Evolutionary conservation across 2,797 vertebrate species (phyloP).

Genomic region (Threskiornis aethiopicus): DNA sequence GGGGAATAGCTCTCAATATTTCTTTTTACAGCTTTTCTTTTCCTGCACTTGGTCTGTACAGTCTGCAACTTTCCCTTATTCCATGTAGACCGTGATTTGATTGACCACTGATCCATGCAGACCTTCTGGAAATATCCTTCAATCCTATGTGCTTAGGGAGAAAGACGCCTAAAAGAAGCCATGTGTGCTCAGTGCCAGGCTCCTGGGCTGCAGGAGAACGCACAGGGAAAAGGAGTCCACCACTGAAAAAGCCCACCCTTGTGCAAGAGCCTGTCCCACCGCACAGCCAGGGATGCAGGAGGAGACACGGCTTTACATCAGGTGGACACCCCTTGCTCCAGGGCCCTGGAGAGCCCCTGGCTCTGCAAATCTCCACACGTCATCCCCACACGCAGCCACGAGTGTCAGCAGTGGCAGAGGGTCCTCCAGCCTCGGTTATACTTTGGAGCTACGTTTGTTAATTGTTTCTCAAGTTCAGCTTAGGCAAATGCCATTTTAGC

Average conservation of each 20-base stretch:
- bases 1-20: not conserved
- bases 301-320: not conserved
- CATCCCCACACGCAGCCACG: rapidly evolving
- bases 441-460: not conserved
- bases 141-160: not conserved
- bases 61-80: not conserved
- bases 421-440: not conserved
- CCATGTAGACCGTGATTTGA: not conserved
- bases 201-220: not conserved
- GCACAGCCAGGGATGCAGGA: not conserved
- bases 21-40: constrained; percentile 3
- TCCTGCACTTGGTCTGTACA: not conserved
- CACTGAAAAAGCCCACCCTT: not conserved
- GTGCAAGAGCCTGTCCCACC: not conserved
- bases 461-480: constrained; percentile 5
- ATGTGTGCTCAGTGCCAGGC: rapidly evolving
- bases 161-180: not conserved
- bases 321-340: not conserved
- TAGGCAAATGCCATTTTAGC: not conserved
- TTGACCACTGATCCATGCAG: not conserved
- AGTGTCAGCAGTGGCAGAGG: not conserved
- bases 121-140: not conserved
- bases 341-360: too few species aligned
- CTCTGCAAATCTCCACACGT: not conserved
- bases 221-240: not conserved